Percentiles rank a stretch among this genome's conserved stretches.
phyloP scores from a whole-genome alignment of 2,888 invertebrate species.

The Eupithecia dodoneata region DNA sequence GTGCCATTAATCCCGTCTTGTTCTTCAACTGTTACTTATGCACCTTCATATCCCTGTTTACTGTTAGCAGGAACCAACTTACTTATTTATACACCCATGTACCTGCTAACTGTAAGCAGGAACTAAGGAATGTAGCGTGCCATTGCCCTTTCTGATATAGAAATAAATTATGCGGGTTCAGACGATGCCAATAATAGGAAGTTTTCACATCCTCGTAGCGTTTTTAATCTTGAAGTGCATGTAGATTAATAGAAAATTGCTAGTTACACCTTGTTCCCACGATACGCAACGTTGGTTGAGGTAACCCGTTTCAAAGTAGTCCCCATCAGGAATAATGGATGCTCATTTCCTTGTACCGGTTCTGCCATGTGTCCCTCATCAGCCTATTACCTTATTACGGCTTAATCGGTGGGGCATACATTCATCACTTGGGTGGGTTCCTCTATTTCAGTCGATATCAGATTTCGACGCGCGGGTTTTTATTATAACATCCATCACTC shows the following conservation, averaged over 20 bases:
- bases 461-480: background rate
- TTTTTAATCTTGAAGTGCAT: conserved; percentile 30
- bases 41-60: conserved; percentile 16
- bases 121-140: background rate
- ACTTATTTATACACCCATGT: background rate
- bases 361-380: conserved; percentile 34
- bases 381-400: conserved; percentile 34
- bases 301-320: conserved; percentile 50
- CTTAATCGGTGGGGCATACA: conserved; percentile 13
- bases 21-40: conserved; percentile 28
- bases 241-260: conserved; percentile 50
- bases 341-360: conserved; percentile 51
- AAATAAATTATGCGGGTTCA: background rate
- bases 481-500: background rate
- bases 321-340: conserved; percentile 50
- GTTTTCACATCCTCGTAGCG: conserved; percentile 29
- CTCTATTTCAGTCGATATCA: background rate
- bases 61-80: conserved; percentile 13
- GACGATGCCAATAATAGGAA: conserved; percentile 4
- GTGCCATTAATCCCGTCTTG: conserved; percentile 17
- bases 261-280: conserved; percentile 53
- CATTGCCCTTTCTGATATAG: background rate
- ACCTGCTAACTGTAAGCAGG: background rate
- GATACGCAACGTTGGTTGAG: conserved; percentile 49
- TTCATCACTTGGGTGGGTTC: conserved; percentile 5